A percentile compares a stretch with the other conserved stretches of the same genome.
Conservation (phyloP, 2,113 vertebrate genomes). For the Pachycephala philippinensis region DNA sequence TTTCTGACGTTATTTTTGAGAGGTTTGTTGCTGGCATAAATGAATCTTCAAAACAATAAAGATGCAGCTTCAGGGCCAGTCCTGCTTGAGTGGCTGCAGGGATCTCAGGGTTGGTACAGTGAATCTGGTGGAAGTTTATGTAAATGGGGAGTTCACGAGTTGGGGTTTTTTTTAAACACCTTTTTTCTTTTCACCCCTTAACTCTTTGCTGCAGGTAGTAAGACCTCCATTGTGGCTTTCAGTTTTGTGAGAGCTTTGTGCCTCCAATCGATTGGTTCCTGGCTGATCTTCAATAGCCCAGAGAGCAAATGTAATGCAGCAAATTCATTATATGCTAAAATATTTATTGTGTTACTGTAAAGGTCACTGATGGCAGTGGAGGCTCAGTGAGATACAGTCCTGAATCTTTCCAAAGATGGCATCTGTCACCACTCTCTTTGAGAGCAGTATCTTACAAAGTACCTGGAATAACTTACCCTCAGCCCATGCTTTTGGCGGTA, state of each 20-base stretch:
- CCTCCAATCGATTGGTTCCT: background rate
- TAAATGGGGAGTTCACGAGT: background rate
- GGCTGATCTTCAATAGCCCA: background rate
- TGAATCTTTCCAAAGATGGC: background rate
- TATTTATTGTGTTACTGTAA: background rate
- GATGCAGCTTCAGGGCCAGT: background rate
- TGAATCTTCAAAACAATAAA: background rate
- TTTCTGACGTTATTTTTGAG: background rate
- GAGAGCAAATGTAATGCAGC: background rate
- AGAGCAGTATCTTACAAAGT: background rate
- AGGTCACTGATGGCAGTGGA: background rate
- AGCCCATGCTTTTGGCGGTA: background rate
- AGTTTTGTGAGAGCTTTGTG: background rate
- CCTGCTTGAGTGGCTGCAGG: background rate
- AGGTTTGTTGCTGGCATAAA: background rate
- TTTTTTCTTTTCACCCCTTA: background rate
- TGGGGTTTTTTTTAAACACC: background rate
- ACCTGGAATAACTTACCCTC: background rate
- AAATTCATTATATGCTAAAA: constrained; percentile 8
- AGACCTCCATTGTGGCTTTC: background rate
- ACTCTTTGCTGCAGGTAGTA: background rate
- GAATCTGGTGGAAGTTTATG: background rate
- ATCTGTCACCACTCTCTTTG: background rate
- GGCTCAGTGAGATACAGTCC: background rate
- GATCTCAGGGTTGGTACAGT: background rate